These are phyloP conservation scores for Triplophysa rosa DNA, from an alignment of 2,113 vertebrate genomes.

Conservation along the genomic window DNA sequence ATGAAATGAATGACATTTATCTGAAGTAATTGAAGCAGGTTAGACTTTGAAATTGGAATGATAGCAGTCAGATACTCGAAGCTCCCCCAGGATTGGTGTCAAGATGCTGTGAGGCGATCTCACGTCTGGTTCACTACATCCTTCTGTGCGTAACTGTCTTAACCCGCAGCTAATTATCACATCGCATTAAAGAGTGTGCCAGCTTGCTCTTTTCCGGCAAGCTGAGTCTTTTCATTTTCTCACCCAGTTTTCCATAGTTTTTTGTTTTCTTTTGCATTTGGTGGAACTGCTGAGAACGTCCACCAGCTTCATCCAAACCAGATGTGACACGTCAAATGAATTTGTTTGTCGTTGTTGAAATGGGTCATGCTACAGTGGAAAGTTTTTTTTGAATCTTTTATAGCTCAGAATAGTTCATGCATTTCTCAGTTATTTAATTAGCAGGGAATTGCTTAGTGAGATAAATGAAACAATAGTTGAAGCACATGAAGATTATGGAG, in stretches of 20 bases:
- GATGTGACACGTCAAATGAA: neutral
- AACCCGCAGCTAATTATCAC: constrained; percentile 33
- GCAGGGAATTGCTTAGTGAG: too few species aligned
- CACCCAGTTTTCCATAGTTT: neutral
- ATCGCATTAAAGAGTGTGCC: constrained; percentile 19
- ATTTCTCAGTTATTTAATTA: too few species aligned
- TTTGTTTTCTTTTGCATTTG: neutral
- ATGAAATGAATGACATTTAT: constrained; percentile 21
- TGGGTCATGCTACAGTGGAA: too few species aligned
- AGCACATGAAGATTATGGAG: too few species aligned
- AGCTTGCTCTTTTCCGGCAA: constrained; percentile 15
- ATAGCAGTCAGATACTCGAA: constrained; percentile 32
- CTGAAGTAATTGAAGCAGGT: constrained; percentile 27
- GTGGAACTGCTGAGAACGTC: neutral
- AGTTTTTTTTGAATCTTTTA: too few species aligned
- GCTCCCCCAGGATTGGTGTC: constrained; percentile 26
- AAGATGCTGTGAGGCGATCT: constrained; percentile 24
- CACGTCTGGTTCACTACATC: constrained; percentile 25
- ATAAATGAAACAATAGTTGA: too few species aligned
- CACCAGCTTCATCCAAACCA: neutral
- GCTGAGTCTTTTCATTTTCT: neutral
- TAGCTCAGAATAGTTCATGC: too few species aligned
- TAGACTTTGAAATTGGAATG: constrained; percentile 10
- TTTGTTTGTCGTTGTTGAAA: too few species aligned
- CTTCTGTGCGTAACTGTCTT: constrained; percentile 25